A percentile compares a stretch with the other conserved stretches of the same genome.
Conservation (phyloP, 2,113 vertebrate species). For the Periophthalmodon schlosseri region DNA sequence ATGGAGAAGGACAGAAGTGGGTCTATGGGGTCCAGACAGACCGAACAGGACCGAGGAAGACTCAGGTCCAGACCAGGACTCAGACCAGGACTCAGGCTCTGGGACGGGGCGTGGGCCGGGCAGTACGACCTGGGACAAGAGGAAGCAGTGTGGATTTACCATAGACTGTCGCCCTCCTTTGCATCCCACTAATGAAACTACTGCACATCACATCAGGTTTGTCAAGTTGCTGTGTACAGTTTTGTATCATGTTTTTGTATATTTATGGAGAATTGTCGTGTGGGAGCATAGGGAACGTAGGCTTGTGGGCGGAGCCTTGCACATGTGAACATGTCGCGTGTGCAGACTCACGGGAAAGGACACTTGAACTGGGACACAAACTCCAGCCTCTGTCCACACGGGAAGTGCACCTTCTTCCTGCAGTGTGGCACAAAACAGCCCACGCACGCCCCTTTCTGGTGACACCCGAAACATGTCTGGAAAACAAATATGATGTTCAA, state of each 20-base stretch:
- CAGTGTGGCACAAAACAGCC: conserved; percentile 87
- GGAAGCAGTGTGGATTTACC: no score
- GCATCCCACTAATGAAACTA: no score
- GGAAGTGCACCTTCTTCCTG: conserved; percentile 88
- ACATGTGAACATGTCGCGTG: not conserved
- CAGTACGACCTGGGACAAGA: conserved; percentile 85
- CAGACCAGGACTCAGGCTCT: conserved; percentile 64
- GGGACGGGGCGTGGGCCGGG: conserved; percentile 85
- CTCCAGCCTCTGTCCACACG: conserved; percentile 83
- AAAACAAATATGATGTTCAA: not conserved
- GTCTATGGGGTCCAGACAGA: conserved; percentile 89
- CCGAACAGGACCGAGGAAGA: conserved; percentile 85
- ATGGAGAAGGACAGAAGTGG: conserved; percentile 80
- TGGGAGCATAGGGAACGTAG: no score
- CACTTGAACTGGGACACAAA: conserved; percentile 92
- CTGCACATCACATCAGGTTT: no score
- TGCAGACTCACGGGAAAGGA: conserved; percentile 86
- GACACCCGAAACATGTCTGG: conserved; percentile 86
- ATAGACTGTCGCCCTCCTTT: no score
- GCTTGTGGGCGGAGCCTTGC: no score
- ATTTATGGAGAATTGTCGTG: no score
- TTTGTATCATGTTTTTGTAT: no score
- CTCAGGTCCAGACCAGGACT: conserved; percentile 54
- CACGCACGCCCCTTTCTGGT: conserved; percentile 88
- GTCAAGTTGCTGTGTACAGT: no score